Conservation (phyloP, 2,888 invertebrate genomes). For the Heliconius charithonia region DNA sequence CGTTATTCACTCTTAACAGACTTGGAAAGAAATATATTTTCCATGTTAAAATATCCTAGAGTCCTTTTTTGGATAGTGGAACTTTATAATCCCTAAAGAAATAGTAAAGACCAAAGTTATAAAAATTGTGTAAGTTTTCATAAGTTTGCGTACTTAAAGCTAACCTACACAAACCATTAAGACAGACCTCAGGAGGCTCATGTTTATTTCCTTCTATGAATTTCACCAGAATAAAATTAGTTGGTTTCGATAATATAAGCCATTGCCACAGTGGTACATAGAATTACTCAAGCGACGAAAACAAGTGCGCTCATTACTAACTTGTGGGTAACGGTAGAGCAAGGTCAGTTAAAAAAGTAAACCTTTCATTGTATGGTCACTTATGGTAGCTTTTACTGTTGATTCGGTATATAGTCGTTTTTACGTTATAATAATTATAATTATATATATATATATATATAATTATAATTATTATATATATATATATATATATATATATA, state of each 20-base stretch:
- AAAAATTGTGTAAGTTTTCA: neutral
- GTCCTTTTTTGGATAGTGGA: neutral
- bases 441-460: too few relatives aligned
- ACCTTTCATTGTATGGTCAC: neutral
- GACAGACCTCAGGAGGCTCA: too few relatives aligned
- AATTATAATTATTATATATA: too few relatives aligned
- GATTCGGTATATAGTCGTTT: neutral
- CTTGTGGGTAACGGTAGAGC: constrained; percentile 24
- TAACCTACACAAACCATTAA: too few relatives aligned
- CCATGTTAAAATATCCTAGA: neutral
- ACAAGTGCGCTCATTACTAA: constrained; percentile 22
- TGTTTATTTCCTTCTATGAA: neutral
- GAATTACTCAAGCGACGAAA: constrained; percentile 29
- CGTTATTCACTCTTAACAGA: neutral
- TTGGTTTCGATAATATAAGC: neutral
- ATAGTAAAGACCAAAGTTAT: neutral
- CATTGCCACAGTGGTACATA: neutral
- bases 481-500: too few relatives aligned
- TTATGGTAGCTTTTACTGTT: neutral
- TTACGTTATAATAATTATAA: neutral
- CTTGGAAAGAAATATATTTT: neutral
- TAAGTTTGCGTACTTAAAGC: neutral
- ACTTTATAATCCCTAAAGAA: neutral
- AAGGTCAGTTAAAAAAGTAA: constrained; percentile 34
- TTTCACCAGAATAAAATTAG: neutral